Evolutionary conservation across 1,140 invertebrate species (phyloP).

Genomic region (Mercenaria mercenaria): DNA sequence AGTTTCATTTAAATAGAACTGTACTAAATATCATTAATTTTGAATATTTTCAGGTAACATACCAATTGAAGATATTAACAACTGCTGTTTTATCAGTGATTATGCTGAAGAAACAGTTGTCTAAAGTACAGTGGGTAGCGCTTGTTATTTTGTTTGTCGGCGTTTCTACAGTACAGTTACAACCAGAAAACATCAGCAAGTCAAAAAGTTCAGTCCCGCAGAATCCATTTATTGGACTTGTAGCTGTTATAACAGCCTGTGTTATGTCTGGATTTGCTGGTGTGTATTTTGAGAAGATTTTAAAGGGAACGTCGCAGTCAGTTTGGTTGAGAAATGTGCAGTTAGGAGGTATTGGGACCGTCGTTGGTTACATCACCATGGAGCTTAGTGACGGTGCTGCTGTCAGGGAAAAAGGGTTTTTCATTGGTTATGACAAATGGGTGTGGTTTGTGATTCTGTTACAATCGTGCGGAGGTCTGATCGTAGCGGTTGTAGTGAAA

Average conservation of each 20-base stretch:
- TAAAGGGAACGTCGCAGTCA: constrained; percentile 95
- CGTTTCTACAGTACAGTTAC: constrained; percentile 89
- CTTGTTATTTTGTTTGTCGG: constrained; percentile 94
- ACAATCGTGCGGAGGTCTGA: constrained; percentile 86
- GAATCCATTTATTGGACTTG: constrained; percentile 92
- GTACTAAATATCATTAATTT: too few relatives aligned
- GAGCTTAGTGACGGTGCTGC: constrained; percentile 86
- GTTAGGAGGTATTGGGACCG: constrained; percentile 87
- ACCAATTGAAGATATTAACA: constrained; percentile 99
- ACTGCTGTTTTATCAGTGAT: constrained; percentile 98
- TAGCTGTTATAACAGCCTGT: constrained; percentile 95
- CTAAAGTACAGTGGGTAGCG: constrained; percentile 94
- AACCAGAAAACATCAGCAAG: constrained; percentile 55
- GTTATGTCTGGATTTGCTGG: constrained; percentile 99
- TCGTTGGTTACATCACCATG: constrained; percentile 87
- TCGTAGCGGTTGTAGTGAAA: constrained; percentile 87
- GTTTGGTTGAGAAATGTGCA: constrained; percentile 92
- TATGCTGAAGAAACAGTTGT: constrained; percentile 93
- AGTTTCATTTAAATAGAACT: too few relatives aligned
- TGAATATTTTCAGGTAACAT: constrained; percentile 92
- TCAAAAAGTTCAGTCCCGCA: constrained; percentile 33
- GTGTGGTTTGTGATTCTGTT: constrained; percentile 86
- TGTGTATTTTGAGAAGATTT: constrained; percentile 99
- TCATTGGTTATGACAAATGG: constrained; percentile 87
- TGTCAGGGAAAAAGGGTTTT: constrained; percentile 87